phyloP scores from a whole-genome alignment of 1,140 invertebrate species.

The Drosophila serrata region DNA sequence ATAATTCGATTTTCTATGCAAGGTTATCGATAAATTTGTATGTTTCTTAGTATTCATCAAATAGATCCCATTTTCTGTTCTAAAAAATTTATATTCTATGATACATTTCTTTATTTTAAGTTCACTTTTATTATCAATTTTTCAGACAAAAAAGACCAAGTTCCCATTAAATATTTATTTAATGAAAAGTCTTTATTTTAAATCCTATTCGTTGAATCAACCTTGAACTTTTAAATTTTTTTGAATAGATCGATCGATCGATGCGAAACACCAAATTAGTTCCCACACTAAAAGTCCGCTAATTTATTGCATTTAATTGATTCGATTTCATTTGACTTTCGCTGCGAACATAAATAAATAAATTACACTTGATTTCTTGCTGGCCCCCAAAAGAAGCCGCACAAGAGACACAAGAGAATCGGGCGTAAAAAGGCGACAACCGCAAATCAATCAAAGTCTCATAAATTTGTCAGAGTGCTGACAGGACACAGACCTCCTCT shows the following conservation, averaged over 20 bases:
- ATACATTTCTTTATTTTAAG: background rate
- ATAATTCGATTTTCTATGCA: too few relatives aligned
- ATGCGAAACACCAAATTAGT: conserved; percentile 5
- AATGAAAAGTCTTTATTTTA: background rate
- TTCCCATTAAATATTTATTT: background rate
- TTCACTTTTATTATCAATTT: background rate
- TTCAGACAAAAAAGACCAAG: background rate
- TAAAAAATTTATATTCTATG: too few relatives aligned
- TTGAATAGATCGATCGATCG: background rate
- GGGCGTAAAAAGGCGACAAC: conserved; percentile 46
- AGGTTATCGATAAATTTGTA: too few relatives aligned
- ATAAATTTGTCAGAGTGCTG: conserved; percentile 81
- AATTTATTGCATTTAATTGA: conserved; percentile 79
- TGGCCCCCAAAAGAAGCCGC: conserved; percentile 22
- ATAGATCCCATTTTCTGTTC: background rate
- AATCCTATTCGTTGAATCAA: background rate
- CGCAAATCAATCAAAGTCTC: conserved; percentile 84
- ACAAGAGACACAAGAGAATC: conserved; percentile 46
- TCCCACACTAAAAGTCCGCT: conserved; percentile 21
- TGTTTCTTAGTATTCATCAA: too few relatives aligned
- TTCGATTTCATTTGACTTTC: conserved; percentile 55
- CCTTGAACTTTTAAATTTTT: conserved; percentile 54
- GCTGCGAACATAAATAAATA: conserved; percentile 21
- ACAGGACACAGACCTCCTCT: conserved; percentile 59
- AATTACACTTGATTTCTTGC: conserved; percentile 31